Evolutionary conservation across 2,797 vertebrate genomes (phyloP), one percentile per base, ranked within the genome.

Genomic region (Hippocampus kuda): DNA sequence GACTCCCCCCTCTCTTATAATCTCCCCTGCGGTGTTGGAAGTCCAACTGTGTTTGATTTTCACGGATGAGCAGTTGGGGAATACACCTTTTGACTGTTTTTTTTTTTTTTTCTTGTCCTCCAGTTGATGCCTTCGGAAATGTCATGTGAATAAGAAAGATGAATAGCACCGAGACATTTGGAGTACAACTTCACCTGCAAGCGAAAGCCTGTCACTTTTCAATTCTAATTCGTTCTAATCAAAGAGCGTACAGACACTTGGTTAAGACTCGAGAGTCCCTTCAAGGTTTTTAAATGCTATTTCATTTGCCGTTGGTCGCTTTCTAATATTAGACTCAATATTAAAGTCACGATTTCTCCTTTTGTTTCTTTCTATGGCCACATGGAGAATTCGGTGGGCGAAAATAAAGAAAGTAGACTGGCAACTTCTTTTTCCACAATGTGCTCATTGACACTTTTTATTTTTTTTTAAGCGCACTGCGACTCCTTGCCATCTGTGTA

Each of bases 21-120:
- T 78, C 64, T 77, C 68, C 77, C 79, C 77, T 66, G 10, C 2
- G 79, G 81, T 72, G 74, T 24, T 66, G 65, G 74, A 73, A 84
- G 62, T 76, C 77, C 68, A 69, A 71, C 46, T 68, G 59, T 78
- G 74, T 81, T 77, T 80, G 74, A 77, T 69, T 73, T 75, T 75
- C 70, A 71, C n/a, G 79, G 76, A 77, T 75, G 70, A 81, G 70
- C 81, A 73, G 77, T 84, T 78, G 57, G 79, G 77, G 79, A 79
- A 78, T 79, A 73, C 66, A 82, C 75, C 68, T 79, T 27, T 66
- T 49, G 18, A 27, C 3, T 30, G 0, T 5, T 11, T 48, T 27
- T 71, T 61, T 67, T 44, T 56, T 54, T 44, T 26, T 5, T 42
- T 51, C 57, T 65, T 65, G 69, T 71, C 24, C 9, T 18, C 27